Percentiles rank a stretch among this genome's conserved stretches.
Conservation (phyloP, 2,888 invertebrate species). For the Coronaproctus castanopsis region DNA sequence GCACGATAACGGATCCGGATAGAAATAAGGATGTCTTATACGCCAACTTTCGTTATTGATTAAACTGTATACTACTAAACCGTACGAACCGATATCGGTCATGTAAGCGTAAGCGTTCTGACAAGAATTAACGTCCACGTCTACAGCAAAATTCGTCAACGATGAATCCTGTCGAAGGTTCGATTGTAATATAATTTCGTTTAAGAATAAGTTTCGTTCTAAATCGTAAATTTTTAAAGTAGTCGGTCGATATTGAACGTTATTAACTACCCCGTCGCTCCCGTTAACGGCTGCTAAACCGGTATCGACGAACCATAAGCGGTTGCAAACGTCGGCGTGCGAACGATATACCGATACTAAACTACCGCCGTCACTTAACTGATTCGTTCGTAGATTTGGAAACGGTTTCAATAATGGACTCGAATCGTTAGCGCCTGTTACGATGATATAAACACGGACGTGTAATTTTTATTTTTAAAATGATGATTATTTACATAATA, state of each 20-base stretch:
- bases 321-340: constrained; percentile 48
- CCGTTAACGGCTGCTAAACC: constrained; percentile 57
- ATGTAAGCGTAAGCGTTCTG: constrained; percentile 55
- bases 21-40: constrained; percentile 51
- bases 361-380: background rate
- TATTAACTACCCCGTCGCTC: constrained; percentile 32
- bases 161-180: constrained; percentile 54
- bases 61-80: constrained; percentile 54
- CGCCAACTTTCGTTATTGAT: constrained; percentile 56
- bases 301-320: constrained; percentile 61
- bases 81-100: constrained; percentile 48
- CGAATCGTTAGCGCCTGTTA: background rate
- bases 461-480: too few relatives aligned
- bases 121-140: constrained; percentile 43
- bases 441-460: too few relatives aligned
- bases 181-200: constrained; percentile 25
- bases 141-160: constrained; percentile 60
- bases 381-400: background rate
- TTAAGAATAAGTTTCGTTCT: constrained; percentile 48
- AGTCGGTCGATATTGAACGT: constrained; percentile 34
- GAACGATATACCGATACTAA: constrained; percentile 50
- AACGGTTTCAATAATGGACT: background rate
- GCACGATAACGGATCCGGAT: constrained; percentile 49
- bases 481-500: too few relatives aligned
- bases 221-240: constrained; percentile 52